These are phyloP conservation scores for Hirudo medicinalis DNA, from an alignment of 1,140 invertebrate species.

Conservation along the genomic window DNA sequence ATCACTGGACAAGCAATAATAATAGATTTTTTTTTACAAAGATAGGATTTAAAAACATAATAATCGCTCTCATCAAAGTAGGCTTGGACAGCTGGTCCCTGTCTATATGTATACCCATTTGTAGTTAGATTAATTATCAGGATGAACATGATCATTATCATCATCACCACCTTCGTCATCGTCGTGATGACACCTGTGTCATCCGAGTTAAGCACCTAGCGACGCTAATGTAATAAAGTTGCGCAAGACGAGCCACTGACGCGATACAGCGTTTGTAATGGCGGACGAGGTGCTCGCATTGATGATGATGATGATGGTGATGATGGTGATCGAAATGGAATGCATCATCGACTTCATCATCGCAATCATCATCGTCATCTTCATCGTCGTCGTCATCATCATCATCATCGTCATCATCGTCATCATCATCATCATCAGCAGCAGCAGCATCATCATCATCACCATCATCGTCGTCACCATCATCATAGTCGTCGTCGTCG, in stretches of 20 bases:
- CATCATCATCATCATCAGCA: constrained; percentile 6
- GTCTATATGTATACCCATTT: no score
- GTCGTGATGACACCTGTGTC: not conserved
- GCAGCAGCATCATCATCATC: not conserved
- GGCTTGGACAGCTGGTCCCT: no score
- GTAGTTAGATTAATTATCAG: not conserved
- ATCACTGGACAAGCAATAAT: no score
- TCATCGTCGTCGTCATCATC: not conserved
- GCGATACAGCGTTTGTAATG: not conserved
- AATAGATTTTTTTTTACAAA: no score
- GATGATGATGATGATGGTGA: not conserved
- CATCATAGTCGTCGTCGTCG: not conserved
- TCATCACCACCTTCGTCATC: not conserved
- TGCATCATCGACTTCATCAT: not conserved
- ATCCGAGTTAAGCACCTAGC: not conserved
- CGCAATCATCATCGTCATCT: not conserved
- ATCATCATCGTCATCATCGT: constrained; percentile 8
- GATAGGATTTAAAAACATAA: no score
- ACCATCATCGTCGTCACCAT: not conserved
- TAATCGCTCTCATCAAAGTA: no score
- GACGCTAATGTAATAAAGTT: not conserved
- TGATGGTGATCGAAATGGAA: not conserved
- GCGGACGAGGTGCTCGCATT: not conserved
- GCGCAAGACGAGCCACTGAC: not conserved
- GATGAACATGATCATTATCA: not conserved